Evolutionary conservation across 2,888 invertebrate species (phyloP), one percentile per base, ranked within the genome.

Genomic region (Junonia oenone): DNA sequence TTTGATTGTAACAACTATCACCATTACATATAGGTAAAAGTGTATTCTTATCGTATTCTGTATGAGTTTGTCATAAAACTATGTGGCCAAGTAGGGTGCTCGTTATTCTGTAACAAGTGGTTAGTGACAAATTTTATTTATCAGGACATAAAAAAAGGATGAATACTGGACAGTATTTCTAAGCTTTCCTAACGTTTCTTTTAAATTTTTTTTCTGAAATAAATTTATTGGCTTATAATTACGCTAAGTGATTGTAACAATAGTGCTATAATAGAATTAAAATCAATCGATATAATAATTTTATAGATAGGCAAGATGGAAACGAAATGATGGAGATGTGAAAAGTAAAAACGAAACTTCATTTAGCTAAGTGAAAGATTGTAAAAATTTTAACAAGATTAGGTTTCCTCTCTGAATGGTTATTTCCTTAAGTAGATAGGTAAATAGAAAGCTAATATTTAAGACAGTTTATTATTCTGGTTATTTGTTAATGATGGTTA

Each of bases 371-470:
- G 47, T 35, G 14, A 45, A 45, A 49, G 15, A 53, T 56, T 49
- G 50, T 48, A 52, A 58, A 58, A 61, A 58, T 45, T 31, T 31
- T 50, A 48, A 51, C 55, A 55, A 63, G 57, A 65, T 63, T 63
- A 65, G 51, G 56, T 59, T 59, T 56, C 50, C 68, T 75, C 68
- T 65, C 65, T 63, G 54, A 66, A 66, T 67, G 70, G 73, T 71
- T 72, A 75, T 71, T 71, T 75, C 75, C 71, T 68, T 83, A 79
- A 80, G 72, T 84, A 85, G 83, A 74, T 85, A 84, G 82, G 79
- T 78, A 75, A 78, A 80, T 78, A 83, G 81, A 75, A 75, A 72
- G 73, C 73, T 73, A 73, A 75, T 81, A 77, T 74, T 67, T 78
- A 76, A 71, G 74, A 68, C 73, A 71, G 72, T 78, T 70, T 71